A percentile compares a stretch with the other conserved stretches of the same genome.
phyloP scores from a whole-genome alignment of 2,888 invertebrate genomes.

The Hemaris fuciformis region DNA sequence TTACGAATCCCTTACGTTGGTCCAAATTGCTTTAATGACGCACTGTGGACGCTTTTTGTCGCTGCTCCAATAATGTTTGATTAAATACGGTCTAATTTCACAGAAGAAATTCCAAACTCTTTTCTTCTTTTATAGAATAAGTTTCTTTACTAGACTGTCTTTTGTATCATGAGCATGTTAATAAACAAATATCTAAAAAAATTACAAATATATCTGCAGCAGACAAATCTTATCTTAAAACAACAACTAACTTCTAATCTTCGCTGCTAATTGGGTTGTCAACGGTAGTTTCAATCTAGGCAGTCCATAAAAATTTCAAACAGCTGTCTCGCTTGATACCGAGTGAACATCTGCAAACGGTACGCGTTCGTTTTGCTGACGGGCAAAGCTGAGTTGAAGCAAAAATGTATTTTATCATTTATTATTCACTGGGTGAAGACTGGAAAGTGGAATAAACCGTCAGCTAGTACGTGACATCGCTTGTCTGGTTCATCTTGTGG shows the following conservation, averaged over 20 bases:
- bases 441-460: constrained; percentile 71
- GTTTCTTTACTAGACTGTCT: too few species aligned
- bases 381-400: constrained; percentile 21
- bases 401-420: constrained; percentile 68
- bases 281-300: not conserved
- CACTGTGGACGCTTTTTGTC: constrained; percentile 60
- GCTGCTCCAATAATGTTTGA: constrained; percentile 38
- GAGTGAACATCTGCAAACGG: constrained; percentile 40
- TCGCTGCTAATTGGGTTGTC: too few species aligned
- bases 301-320: not conserved
- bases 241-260: too few species aligned
- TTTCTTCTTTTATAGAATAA: too few species aligned
- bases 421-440: constrained; percentile 70
- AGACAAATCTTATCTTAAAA: too few species aligned
- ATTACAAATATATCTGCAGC: too few species aligned
- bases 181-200: too few species aligned
- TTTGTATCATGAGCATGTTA: too few species aligned
- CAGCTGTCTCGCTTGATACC: not conserved
- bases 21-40: constrained; percentile 66
- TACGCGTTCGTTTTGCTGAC: constrained; percentile 38
- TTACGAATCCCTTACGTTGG: constrained; percentile 59
- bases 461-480: constrained; percentile 66
- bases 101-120: too few species aligned
- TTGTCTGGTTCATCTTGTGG: constrained; percentile 51
- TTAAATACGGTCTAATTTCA: constrained; percentile 13